These are phyloP conservation scores for Eonycteris spelaea DNA, from an alignment of 2,113 vertebrate genomes.

Conservation along the genomic window DNA sequence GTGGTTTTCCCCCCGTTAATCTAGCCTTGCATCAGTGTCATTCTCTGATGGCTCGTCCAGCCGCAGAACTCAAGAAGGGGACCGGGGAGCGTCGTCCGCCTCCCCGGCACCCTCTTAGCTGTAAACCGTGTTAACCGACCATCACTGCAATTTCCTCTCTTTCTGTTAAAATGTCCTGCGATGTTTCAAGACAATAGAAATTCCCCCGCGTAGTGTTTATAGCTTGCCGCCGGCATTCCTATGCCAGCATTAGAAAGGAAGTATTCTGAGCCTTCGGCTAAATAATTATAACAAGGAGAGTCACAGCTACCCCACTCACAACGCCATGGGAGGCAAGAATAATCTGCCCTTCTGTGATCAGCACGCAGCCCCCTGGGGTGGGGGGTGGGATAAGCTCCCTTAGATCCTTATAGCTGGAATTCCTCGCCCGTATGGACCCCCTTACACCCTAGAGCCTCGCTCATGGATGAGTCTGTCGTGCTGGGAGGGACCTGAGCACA, in stretches of 20 bases:
- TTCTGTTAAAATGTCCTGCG: neutral
- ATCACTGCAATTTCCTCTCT: neutral
- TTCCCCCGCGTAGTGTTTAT: neutral
- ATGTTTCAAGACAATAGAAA: neutral
- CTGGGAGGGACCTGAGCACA: neutral
- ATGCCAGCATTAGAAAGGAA: neutral
- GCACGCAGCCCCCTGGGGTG: neutral
- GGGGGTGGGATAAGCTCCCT: neutral
- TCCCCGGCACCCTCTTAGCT: neutral
- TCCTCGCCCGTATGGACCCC: neutral
- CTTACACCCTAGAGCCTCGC: neutral
- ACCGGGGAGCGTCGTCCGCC: no score
- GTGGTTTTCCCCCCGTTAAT: neutral
- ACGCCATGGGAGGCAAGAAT: neutral
- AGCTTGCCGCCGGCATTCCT: neutral
- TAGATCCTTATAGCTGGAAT: neutral
- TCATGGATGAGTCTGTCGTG: neutral
- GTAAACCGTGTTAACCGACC: neutral
- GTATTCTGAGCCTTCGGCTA: neutral
- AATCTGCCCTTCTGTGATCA: neutral
- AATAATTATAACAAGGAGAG: neutral
- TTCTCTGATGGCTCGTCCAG: no score
- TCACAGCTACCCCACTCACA: neutral
- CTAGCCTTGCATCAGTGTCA: no score
- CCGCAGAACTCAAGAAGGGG: neutral